Percentiles rank a stretch among this genome's conserved stretches.
phyloP scores from a whole-genome alignment of 1,140 invertebrate species.

The Tetraneura akinire region DNA sequence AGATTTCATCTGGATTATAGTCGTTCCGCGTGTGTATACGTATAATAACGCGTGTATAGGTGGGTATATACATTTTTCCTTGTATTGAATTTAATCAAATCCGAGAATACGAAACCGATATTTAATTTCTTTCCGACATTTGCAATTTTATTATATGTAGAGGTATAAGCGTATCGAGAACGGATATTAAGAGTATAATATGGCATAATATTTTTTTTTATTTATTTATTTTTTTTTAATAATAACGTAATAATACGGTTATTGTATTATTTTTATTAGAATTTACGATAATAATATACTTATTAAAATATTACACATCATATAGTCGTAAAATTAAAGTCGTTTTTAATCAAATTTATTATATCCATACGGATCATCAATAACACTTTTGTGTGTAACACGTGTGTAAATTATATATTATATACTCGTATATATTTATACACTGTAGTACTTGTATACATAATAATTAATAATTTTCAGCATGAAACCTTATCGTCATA shows the following conservation, averaged over 20 bases:
- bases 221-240: too few species aligned
- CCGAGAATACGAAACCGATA: neutral
- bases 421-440: too few species aligned
- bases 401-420: neutral
- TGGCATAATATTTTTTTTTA: too few species aligned
- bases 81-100: constrained; percentile 17
- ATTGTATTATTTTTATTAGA: too few species aligned
- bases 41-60: neutral
- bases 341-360: neutral
- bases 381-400: neutral
- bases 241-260: too few species aligned
- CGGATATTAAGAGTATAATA: too few species aligned
- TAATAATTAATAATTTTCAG: neutral
- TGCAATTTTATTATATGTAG: too few species aligned
- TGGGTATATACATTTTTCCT: neutral
- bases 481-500: neutral
- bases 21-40: neutral
- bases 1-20: constrained; percentile 27
- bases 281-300: too few species aligned
- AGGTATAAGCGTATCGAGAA: too few species aligned
- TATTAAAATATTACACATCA: too few species aligned
- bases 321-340: too few species aligned
- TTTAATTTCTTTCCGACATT: neutral
- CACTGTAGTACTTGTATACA: neutral
- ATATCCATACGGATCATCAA: neutral